Percentiles rank a stretch among this genome's conserved stretches.
phyloP scores from a whole-genome alignment of 1,140 invertebrate species.

The Drosophila fuyamai region DNA sequence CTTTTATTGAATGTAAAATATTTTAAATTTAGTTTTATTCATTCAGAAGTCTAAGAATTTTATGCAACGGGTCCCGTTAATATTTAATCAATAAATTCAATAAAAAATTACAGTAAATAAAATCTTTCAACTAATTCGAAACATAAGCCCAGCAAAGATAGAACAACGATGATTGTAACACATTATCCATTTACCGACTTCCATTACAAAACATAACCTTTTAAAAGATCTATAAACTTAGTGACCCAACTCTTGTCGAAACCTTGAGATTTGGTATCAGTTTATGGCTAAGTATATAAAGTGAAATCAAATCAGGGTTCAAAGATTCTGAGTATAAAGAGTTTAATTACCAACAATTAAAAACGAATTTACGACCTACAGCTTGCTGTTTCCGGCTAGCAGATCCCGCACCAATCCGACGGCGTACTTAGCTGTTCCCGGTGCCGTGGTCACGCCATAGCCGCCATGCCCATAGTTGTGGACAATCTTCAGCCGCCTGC shows the following conservation, averaged over 20 bases:
- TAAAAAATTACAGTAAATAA: no score
- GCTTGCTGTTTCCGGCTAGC: constrained; percentile 85
- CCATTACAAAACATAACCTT: no score
- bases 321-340: constrained; percentile 42
- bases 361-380: constrained; percentile 71
- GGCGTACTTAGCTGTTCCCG: constrained; percentile 92
- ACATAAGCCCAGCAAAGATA: no score
- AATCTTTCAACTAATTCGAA: no score
- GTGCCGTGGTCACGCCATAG: constrained; percentile 94
- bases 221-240: not conserved
- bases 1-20: no score
- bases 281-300: constrained; percentile 9
- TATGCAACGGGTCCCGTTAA: no score
- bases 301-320: constrained; percentile 12
- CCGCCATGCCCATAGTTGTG: constrained; percentile 98
- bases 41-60: no score
- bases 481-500: constrained; percentile 87
- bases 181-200: no score
- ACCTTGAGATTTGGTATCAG: constrained; percentile 1
- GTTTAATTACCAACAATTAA: constrained; percentile 39
- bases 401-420: constrained; percentile 88
- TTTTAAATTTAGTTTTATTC: no score
- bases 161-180: no score
- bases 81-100: no score
- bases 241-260: not conserved